Evolutionary conservation across 2,113 vertebrate genomes (phyloP).

Genomic region (Entomyzon cyanotis): DNA sequence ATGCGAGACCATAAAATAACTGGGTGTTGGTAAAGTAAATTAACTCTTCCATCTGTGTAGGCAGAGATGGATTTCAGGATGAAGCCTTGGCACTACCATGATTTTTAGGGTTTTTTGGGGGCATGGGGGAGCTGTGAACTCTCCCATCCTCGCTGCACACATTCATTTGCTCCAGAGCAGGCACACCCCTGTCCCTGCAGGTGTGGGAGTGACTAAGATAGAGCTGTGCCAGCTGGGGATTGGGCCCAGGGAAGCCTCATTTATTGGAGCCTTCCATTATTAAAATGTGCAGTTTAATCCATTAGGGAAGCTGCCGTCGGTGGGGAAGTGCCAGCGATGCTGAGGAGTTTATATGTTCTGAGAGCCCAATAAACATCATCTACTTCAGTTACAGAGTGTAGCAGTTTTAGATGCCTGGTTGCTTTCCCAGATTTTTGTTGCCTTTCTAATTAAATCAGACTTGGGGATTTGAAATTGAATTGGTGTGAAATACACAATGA

Average conservation of each 20-base stretch:
- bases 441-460: conserved; percentile 42
- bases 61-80: not conserved
- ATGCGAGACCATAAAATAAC: not conserved
- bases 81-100: not conserved
- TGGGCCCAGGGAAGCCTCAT: not conserved
- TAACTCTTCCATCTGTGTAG: not conserved
- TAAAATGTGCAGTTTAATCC: not conserved
- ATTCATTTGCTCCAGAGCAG: not conserved
- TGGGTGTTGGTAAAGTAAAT: not conserved
- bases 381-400: not conserved
- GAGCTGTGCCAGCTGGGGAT: not conserved
- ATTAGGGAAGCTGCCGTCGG: not conserved
- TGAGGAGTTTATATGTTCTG: not conserved
- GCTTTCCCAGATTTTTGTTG: not conserved
- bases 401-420: not conserved
- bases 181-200: fast-evolving
- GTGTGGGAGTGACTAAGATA: not conserved
- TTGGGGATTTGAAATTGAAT: not conserved
- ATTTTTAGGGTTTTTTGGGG: not conserved
- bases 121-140: not conserved
- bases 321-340: not conserved
- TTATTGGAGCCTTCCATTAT: not conserved
- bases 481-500: not conserved
- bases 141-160: fast-evolving
- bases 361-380: not conserved